These are phyloP conservation scores for Myzus persicae DNA, from an alignment of 1,140 invertebrate species.

Conservation along the genomic window DNA sequence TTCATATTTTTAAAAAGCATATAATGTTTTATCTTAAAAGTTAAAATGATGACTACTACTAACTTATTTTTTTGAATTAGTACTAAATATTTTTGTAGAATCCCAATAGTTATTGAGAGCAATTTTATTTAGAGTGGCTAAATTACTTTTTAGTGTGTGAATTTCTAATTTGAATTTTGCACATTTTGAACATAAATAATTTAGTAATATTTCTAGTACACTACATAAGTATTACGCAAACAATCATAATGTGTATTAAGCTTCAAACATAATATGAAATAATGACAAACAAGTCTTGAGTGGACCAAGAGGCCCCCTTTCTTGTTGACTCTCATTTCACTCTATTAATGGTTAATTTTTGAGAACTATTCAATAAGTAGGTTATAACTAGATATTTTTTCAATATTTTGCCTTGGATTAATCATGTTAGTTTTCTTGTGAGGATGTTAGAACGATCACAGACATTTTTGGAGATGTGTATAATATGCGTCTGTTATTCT, in stretches of 20 bases:
- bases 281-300: neutral
- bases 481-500: no score
- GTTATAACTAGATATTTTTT: no score
- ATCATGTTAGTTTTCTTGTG: no score
- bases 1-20: constrained; percentile 30
- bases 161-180: neutral
- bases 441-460: no score
- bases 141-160: neutral
- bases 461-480: no score
- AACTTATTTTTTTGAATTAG: neutral
- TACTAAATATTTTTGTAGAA: no score
- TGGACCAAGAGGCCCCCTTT: neutral
- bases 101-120: neutral
- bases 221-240: neutral
- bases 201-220: neutral
- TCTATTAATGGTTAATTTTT: no score
- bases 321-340: no score
- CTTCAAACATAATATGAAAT: neutral
- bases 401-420: no score
- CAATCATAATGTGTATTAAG: neutral
- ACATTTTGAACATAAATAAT: neutral
- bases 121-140: neutral
- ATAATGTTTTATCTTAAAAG: no score
- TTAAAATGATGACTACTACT: no score
- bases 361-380: no score